Percentiles rank a stretch among this genome's conserved stretches.
These are phyloP conservation scores for Apocrypta bakeri DNA, from an alignment of 1,140 invertebrate species.

Conservation along the genomic window DNA sequence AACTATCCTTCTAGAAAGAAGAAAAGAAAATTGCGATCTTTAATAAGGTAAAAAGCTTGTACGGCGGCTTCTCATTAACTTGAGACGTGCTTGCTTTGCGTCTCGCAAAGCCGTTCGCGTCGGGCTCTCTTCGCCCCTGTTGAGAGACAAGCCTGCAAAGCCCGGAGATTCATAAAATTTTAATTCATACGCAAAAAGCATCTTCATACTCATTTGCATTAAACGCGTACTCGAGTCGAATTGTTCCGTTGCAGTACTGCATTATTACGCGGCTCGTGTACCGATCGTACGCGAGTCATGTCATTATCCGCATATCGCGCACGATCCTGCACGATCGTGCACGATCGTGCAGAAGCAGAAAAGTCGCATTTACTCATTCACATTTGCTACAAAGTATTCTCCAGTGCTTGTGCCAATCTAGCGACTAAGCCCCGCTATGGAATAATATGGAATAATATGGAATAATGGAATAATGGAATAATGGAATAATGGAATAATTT, in stretches of 20 bases:
- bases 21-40: constrained; percentile 13
- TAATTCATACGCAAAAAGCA: constrained; percentile 5
- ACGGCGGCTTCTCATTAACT: constrained; percentile 41
- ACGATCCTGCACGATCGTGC: no score
- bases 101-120: neutral
- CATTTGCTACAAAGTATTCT: neutral
- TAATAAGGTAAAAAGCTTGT: constrained; percentile 41
- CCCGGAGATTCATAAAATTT: constrained; percentile 21
- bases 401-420: neutral
- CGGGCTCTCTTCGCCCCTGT: neutral
- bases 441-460: no score
- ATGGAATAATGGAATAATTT: no score
- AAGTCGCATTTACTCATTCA: neutral
- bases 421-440: neutral
- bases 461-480: no score
- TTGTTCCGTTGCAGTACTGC: no score
- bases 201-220: neutral
- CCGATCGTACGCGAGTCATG: no score
- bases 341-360: constrained; percentile 18
- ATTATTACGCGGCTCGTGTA: no score
- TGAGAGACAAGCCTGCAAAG: no score
- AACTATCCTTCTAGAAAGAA: constrained; percentile 23
- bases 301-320: no score
- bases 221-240: neutral
- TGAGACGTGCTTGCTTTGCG: constrained; percentile 23